Conservation (phyloP, 1,140 invertebrate genomes). For the Anastatus disparis region DNA sequence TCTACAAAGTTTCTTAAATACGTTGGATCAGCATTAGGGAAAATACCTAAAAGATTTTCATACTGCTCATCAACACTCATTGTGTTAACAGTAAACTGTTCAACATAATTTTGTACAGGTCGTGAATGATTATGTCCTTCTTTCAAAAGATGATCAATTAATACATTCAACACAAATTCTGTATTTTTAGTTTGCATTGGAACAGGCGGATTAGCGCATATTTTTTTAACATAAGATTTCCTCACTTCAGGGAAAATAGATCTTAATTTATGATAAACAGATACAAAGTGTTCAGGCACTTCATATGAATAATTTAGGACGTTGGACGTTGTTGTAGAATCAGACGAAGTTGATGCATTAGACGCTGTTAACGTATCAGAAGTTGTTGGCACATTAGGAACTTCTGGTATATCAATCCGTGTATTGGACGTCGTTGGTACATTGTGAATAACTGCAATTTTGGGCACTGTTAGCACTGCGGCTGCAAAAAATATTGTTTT, state of each 20-base stretch:
- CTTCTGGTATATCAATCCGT: too few relatives aligned
- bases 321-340: too few relatives aligned
- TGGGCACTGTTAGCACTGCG: too few relatives aligned
- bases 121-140: slow-evolving; percentile 33
- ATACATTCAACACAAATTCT: slow-evolving; percentile 23
- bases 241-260: slow-evolving; percentile 58
- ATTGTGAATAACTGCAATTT: too few relatives aligned
- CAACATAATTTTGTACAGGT: background rate
- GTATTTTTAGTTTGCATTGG: slow-evolving; percentile 6
- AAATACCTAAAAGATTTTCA: slow-evolving; percentile 56
- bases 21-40: slow-evolving; percentile 68
- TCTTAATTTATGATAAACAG: slow-evolving; percentile 45
- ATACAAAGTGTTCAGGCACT: background rate
- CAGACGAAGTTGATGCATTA: background rate
- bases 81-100: background rate
- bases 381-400: too few relatives aligned
- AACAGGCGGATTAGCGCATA: slow-evolving; percentile 33
- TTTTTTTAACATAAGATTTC: slow-evolving; percentile 59
- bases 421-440: too few relatives aligned
- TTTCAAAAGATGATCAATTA: slow-evolving; percentile 50
- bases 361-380: too few relatives aligned
- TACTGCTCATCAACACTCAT: slow-evolving; percentile 56
- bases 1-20: slow-evolving; percentile 63
- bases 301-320: background rate
- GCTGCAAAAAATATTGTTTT: too few relatives aligned